Percentiles rank a stretch among this genome's conserved stretches.
These are phyloP conservation scores for Nannobrachium achirus DNA, from an alignment of 2,113 vertebrate genomes.

Conservation along the genomic window DNA sequence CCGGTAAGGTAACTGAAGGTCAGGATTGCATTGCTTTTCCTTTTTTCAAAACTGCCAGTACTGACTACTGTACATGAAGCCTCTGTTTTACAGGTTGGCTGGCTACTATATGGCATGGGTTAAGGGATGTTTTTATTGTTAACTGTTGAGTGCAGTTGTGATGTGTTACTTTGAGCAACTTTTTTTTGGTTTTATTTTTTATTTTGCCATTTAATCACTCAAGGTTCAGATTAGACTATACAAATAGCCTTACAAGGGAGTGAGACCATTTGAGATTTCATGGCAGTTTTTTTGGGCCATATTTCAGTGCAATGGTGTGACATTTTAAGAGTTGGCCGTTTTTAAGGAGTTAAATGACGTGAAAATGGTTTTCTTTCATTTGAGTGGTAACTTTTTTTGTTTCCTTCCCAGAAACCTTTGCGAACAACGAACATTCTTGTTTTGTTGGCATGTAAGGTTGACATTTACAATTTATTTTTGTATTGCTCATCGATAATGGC, in stretches of 20 bases:
- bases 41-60: slow-evolving; percentile 23
- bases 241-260: background rate
- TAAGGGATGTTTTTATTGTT: slow-evolving; percentile 63
- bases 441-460: background rate
- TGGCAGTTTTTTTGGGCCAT: background rate
- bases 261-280: background rate
- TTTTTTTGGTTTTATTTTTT: slow-evolving; percentile 11
- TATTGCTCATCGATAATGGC: slow-evolving; percentile 60
- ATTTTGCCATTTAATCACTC: slow-evolving; percentile 10
- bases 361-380: slow-evolving; percentile 5
- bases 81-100: slow-evolving; percentile 15
- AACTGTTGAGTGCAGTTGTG: slow-evolving; percentile 57
- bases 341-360: slow-evolving; percentile 19
- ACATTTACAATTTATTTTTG: background rate
- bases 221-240: background rate
- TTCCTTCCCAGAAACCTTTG: background rate
- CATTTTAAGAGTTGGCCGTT: slow-evolving; percentile 5
- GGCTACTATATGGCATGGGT: slow-evolving; percentile 64
- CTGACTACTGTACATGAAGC: background rate
- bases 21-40: slow-evolving; percentile 39
- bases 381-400: slow-evolving; percentile 1
- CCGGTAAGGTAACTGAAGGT: slow-evolving; percentile 42
- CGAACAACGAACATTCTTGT: background rate
- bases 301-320: slow-evolving; percentile 2
- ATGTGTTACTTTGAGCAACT: slow-evolving; percentile 66